These are phyloP conservation scores for Trypoxylon attenuatum DNA, from an alignment of 2,888 invertebrate species.

Conservation along the genomic window DNA sequence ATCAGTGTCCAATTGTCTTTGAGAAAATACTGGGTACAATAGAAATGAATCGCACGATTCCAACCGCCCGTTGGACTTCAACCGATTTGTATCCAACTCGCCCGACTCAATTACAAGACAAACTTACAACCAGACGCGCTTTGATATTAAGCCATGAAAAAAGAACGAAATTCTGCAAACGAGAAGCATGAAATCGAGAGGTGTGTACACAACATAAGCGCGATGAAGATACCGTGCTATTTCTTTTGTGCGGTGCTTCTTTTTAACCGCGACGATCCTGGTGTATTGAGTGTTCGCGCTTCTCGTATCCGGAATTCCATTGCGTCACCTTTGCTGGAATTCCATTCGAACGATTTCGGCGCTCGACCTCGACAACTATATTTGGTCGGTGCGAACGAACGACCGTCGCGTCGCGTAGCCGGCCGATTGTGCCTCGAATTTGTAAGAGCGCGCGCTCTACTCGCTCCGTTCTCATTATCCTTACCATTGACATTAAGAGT, in stretches of 20 bases:
- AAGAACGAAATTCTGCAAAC: no score
- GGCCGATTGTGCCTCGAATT: constrained; percentile 2
- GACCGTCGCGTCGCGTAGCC: no score
- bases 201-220: no score
- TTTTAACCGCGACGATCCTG: constrained; percentile 7
- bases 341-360: constrained; percentile 33
- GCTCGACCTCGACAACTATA: constrained; percentile 25
- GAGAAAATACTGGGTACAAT: no score
- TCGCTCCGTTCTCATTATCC: neutral
- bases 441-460: neutral
- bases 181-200: no score
- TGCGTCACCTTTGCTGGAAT: constrained; percentile 32
- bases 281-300: constrained; percentile 15
- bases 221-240: neutral
- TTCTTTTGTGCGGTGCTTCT: constrained; percentile 1
- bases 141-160: no score
- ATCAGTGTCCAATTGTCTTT: no score
- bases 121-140: no score
- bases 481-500: neutral
- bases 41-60: no score
- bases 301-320: constrained; percentile 32
- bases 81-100: no score
- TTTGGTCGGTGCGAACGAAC: constrained; percentile 31
- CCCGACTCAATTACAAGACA: no score
- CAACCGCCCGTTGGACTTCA: no score